phyloP scores from a whole-genome alignment of 2,113 vertebrate genomes.

The Cheirogaleus medius region DNA sequence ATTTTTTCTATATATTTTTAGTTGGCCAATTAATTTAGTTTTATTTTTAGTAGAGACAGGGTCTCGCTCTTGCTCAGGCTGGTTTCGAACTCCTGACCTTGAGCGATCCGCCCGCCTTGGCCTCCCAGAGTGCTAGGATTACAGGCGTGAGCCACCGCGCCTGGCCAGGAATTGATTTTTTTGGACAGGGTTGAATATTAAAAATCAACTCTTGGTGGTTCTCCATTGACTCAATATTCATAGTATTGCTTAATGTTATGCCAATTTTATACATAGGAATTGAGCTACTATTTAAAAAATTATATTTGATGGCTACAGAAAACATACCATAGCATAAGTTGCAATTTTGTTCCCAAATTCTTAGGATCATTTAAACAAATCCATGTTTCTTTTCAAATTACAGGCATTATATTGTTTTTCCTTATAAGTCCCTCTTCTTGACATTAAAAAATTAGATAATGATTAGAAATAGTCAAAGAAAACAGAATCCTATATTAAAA shows the following conservation, averaged over 20 bases:
- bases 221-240: neutral
- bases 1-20: too few relatives aligned
- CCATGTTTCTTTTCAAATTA: conserved; percentile 29
- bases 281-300: neutral
- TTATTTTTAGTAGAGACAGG: too few relatives aligned
- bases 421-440: neutral
- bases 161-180: neutral
- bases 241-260: neutral
- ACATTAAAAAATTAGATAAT: neutral
- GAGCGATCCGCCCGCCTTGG: too few relatives aligned
- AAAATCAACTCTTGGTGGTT: neutral
- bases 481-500: neutral
- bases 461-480: conserved; percentile 31
- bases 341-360: conserved; percentile 6
- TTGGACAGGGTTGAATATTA: neutral
- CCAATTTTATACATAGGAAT: neutral
- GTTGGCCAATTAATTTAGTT: too few relatives aligned
- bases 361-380: conserved; percentile 32
- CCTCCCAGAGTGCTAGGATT: too few relatives aligned
- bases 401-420: neutral
- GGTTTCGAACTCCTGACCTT: too few relatives aligned
- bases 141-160: too few relatives aligned
- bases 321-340: neutral
- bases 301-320: conserved; percentile 21
- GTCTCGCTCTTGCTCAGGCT: too few relatives aligned